These are phyloP conservation scores for Etia nguti DNA, from an alignment of 2,113 vertebrate species.

Conservation along the genomic window DNA sequence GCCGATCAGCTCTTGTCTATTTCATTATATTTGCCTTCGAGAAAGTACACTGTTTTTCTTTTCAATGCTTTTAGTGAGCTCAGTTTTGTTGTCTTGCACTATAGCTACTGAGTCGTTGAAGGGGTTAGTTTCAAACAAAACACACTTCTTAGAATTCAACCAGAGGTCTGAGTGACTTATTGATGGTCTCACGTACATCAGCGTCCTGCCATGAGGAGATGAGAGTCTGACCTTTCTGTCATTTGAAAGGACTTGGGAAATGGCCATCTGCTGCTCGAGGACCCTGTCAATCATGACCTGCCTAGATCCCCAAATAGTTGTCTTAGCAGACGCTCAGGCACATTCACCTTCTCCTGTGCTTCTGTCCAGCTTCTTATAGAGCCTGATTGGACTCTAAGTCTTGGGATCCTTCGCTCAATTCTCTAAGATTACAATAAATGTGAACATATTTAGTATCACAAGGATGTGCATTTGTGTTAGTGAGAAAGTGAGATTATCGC, in stretches of 20 bases:
- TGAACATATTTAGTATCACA: neutral
- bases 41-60: neutral
- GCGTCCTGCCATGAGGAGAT: neutral
- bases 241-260: neutral
- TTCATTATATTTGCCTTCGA: fast-evolving
- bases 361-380: fast-evolving
- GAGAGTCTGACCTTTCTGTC: neutral
- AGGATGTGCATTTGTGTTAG: neutral
- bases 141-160: neutral
- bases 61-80: neutral
- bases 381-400: neutral
- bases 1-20: neutral
- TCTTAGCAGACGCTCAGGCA: neutral
- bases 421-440: neutral
- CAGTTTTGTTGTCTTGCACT: neutral
- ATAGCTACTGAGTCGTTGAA: neutral
- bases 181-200: neutral
- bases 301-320: neutral
- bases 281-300: neutral
- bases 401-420: neutral
- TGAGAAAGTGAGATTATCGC: neutral
- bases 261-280: neutral
- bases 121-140: neutral
- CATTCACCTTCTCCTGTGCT: neutral
- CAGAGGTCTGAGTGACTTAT: neutral